A percentile compares a stretch with the other conserved stretches of the same genome.
These are phyloP conservation scores for Ptilonorhynchus violaceus DNA, from an alignment of 2,113 vertebrate species.

Conservation along the genomic window DNA sequence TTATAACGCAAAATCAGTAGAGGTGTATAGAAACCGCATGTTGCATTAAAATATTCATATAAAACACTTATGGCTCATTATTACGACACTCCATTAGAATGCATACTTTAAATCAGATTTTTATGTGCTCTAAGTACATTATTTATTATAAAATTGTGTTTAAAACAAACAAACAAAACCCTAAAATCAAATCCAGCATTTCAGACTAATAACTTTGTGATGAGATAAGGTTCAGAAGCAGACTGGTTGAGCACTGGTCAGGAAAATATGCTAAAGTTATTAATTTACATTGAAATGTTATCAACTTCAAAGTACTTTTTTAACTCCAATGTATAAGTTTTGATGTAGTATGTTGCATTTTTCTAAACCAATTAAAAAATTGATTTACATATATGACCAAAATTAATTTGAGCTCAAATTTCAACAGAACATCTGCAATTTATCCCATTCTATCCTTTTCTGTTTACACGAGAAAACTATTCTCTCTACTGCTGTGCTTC, in stretches of 20 bases:
- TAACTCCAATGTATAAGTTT: background rate
- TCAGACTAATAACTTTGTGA: background rate
- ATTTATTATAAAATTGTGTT: background rate
- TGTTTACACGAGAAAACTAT: background rate
- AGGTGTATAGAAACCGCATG: background rate
- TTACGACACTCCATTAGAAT: background rate
- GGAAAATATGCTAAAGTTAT: background rate
- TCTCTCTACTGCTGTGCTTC: background rate
- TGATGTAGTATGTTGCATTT: background rate
- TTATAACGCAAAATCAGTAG: background rate
- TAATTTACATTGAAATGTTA: background rate
- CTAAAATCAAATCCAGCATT: background rate
- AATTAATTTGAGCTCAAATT: background rate
- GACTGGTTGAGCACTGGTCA: background rate
- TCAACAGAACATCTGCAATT: background rate
- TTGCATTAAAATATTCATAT: background rate
- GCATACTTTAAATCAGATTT: background rate
- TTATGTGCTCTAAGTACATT: background rate
- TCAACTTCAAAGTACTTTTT: background rate
- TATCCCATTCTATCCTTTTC: background rate
- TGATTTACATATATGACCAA: background rate
- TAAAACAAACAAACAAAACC: background rate
- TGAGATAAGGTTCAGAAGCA: background rate
- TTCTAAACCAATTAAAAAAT: background rate
- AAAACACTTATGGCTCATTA: background rate